These are phyloP conservation scores for Drosophila grimshawi DNA, from an alignment of 1,140 invertebrate genomes.

Conservation along the genomic window DNA sequence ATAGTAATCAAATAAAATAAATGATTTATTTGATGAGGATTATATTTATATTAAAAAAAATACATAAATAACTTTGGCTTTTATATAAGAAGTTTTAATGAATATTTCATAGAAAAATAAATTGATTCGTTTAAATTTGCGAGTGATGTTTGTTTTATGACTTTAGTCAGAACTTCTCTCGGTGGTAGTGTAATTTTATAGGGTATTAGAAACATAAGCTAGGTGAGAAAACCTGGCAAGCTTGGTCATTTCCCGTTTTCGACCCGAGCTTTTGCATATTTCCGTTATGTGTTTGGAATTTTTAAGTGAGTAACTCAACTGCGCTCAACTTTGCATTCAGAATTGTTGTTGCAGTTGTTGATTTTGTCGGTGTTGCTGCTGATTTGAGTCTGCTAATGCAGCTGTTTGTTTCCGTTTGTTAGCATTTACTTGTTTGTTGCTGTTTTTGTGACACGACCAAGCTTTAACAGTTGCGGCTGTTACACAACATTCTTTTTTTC, in stretches of 20 bases:
- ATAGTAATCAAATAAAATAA: too few species aligned
- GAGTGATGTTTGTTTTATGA: too few species aligned
- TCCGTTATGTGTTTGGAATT: conserved; percentile 79
- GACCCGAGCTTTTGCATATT: conserved; percentile 75
- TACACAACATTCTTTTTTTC: conserved; percentile 34
- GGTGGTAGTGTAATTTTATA: too few species aligned
- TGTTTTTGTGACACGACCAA: conserved; percentile 36
- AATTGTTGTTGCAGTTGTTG: conserved; percentile 34
- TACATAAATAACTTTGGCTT: too few species aligned
- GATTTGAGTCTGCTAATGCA: conserved; percentile 78
- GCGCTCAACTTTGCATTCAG: conserved; percentile 58
- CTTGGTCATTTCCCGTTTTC: conserved; percentile 69
- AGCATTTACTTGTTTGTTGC: conserved; percentile 62
- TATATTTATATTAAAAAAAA: too few species aligned
- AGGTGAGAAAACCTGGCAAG: conserved; percentile 52
- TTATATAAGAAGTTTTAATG: too few species aligned
- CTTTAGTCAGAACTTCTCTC: too few species aligned
- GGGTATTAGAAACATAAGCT: too few species aligned
- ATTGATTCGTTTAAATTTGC: too few species aligned
- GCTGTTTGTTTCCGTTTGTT: conserved; percentile 82
- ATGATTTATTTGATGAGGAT: too few species aligned
- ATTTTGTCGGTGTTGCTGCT: conserved; percentile 53
- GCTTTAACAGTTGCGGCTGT: conserved; percentile 38
- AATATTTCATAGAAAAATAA: too few species aligned
- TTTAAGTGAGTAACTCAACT: conserved; percentile 71